Base-by-base conservation (phyloP, 2,888 invertebrate genomes). In the Strigamia transsilvanica region DNA sequence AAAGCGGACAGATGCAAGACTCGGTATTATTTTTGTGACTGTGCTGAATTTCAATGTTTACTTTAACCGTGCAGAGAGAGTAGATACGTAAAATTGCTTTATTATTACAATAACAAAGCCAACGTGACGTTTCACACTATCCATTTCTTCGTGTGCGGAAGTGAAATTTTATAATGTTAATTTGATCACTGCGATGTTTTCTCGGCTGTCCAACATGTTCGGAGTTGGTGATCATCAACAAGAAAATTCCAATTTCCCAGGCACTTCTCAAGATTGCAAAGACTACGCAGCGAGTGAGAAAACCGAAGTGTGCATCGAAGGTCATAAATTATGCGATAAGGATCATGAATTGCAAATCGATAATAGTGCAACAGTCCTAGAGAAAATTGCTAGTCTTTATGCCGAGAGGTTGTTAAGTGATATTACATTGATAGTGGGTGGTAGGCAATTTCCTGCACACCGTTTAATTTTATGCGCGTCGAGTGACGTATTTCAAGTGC, bases 401-500 rank as follows among this genome's bases (percentile, higher is more conserved):
- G 93, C 93, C 0, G 94, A 95, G 84, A 93, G 94, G 86, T 89
- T 95, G 85, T 94, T 98, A 93, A 95, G 95, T 85, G 98, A 98
- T 88, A 92, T 98, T 82, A 92, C 92, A 56, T 89, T 98, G 73
- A 92, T 94, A 83, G 96, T 98, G 34, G 94, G 94, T 4, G 93
- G 93, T 2, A 91, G 92, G 78, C 92, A 93, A 83, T 97, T 94
- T 88, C 94, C 95, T 0, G 94, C 96, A 1, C 98, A 98, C 88
- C 91, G 96, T 83, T 91, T 98, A 9, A 96, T 98, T 86, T 90
- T 98, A 5, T 96, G 96, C 89, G 95, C 96, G 82, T 95, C 94
- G 85, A 97, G 97, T 88, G 97, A 97, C 89, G 97, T 98, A 79
- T 97, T 98, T 88, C 95, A 96, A 90, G 96, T 95, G 88, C 85